phyloP scores from a whole-genome alignment of 2,888 invertebrate species.

The Thymelicus sylvestris region DNA sequence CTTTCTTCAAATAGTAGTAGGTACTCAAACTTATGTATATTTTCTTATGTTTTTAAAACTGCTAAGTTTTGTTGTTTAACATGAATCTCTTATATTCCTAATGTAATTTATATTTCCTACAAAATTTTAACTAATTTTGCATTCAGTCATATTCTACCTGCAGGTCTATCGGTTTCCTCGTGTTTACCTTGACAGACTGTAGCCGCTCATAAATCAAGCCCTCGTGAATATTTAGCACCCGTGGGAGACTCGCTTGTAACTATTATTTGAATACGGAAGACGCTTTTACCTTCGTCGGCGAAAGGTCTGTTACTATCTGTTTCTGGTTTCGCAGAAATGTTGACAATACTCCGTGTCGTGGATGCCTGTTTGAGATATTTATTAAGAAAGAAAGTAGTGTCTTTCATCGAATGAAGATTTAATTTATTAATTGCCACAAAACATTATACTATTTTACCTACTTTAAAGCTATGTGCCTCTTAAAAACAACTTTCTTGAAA shows the following conservation, averaged over 20 bases:
- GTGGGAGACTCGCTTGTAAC: constrained; percentile 33
- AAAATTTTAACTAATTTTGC: background rate
- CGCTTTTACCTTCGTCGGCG: constrained; percentile 33
- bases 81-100: background rate
- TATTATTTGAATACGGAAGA: constrained; percentile 41
- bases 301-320: constrained; percentile 23
- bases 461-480: too few species aligned
- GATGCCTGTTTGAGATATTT: background rate
- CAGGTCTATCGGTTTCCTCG: constrained; percentile 30
- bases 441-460: too few species aligned
- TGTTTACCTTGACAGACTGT: constrained; percentile 23
- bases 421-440: too few species aligned
- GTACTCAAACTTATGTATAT: background rate
- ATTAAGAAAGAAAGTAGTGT: too few species aligned
- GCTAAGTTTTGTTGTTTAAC: background rate
- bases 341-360: background rate
- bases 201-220: constrained; percentile 47
- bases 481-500: too few species aligned
- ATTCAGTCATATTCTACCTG: constrained; percentile 21
- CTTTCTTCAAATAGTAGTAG: too few species aligned
- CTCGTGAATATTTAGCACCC: constrained; percentile 64
- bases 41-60: background rate
- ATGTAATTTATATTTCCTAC: background rate
- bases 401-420: too few species aligned
- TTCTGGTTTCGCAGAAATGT: constrained; percentile 18